Percentiles rank a stretch among this genome's conserved stretches.
phyloP scores from a whole-genome alignment of 2,113 vertebrate species.

The Aleadryas rufinucha region DNA sequence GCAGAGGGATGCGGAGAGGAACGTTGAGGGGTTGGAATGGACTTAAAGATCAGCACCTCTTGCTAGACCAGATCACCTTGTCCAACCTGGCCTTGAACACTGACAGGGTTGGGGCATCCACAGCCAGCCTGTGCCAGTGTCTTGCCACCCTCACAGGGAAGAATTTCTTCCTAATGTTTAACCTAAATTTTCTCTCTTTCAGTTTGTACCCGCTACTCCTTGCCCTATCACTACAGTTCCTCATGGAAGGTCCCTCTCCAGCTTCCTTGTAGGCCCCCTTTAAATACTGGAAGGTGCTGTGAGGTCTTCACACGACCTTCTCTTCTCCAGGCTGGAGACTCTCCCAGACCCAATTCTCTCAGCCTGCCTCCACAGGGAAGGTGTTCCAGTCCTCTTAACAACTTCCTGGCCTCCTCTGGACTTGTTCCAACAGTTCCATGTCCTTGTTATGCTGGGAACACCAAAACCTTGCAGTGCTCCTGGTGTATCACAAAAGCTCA shows the following conservation, averaged over 20 bases:
- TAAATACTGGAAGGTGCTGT: neutral
- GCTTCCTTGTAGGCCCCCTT: neutral
- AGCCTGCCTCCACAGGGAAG: neutral
- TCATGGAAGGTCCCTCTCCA: neutral
- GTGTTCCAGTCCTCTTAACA: neutral
- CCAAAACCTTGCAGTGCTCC: neutral
- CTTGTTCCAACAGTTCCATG: neutral
- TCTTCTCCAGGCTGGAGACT: neutral
- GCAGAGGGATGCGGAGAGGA: neutral
- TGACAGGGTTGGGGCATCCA: neutral
- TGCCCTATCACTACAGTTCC: neutral
- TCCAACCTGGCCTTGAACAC: accelerated
- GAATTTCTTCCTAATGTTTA: neutral
- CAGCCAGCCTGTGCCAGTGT: no score
- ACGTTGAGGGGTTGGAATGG: neutral
- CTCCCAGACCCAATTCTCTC: neutral
- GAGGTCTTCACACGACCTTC: neutral
- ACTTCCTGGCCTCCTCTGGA: neutral
- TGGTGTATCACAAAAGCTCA: neutral
- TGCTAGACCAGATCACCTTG: neutral
- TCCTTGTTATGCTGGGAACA: neutral
- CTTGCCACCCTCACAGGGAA: neutral
- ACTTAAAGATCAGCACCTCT: accelerated
- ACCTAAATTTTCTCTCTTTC: neutral
- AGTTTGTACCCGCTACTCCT: neutral